Evolutionary conservation across 2,113 vertebrate genomes (phyloP).

Genomic region (Trachemys scripta): DNA sequence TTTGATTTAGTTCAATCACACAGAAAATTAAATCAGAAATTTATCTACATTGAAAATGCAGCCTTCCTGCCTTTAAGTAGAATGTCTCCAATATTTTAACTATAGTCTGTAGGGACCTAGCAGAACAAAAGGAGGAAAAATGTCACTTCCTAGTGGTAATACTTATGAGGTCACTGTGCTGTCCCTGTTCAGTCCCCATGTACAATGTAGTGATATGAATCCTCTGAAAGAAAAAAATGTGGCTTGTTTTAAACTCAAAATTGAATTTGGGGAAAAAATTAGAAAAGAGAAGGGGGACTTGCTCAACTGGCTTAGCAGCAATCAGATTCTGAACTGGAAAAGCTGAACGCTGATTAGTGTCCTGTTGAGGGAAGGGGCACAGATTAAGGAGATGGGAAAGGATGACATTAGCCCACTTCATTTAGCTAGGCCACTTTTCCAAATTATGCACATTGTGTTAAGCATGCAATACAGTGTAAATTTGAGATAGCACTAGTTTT

Average conservation of each 20-base stretch:
- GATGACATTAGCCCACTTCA: slow-evolving; percentile 5
- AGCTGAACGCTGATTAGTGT: not conserved
- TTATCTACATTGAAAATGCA: slow-evolving; percentile 59
- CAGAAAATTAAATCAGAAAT: slow-evolving; percentile 50
- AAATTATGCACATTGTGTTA: not conserved
- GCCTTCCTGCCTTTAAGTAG: slow-evolving; percentile 72
- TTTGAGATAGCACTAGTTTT: not conserved
- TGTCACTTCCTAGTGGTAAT: slow-evolving; percentile 84
- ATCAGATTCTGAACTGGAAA: slow-evolving; percentile 62
- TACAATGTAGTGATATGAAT: not conserved
- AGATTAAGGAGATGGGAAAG: not conserved
- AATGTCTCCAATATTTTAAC: slow-evolving; percentile 49
- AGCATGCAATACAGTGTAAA: not conserved
- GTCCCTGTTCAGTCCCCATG: slow-evolving; percentile 32
- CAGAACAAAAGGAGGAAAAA: slow-evolving; percentile 94
- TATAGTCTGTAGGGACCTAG: slow-evolving; percentile 38
- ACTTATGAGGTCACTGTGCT: slow-evolving; percentile 38
- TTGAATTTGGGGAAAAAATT: slow-evolving; percentile 64
- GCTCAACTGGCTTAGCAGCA: slow-evolving; percentile 56
- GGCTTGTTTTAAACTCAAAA: slow-evolving; percentile 40
- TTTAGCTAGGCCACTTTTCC: not conserved
- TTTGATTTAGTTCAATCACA: slow-evolving; percentile 6
- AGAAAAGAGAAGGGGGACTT: slow-evolving; percentile 45
- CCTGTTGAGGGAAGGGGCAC: slow-evolving; percentile 63
- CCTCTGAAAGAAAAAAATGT: slow-evolving; percentile 57